Evolutionary conservation across 2,888 invertebrate species (phyloP), one percentile per base, ranked within the genome.

Genomic region (Aphidoletes aphidimyza): DNA sequence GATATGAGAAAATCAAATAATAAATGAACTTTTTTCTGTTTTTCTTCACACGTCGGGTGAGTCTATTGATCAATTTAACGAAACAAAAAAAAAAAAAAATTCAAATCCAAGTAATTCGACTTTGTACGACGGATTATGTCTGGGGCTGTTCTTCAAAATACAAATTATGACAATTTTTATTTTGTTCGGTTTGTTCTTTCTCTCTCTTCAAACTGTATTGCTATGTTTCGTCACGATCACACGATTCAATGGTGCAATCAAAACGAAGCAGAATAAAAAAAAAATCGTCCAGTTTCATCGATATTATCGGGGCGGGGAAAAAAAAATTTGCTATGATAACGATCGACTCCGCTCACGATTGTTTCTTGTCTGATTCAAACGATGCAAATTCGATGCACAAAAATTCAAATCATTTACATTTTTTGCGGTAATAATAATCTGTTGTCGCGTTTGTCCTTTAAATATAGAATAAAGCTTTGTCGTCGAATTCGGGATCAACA

Each of bases 161-260:
- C n/a, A n/a, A n/a, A n/a, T n/a, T n/a, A n/a, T n/a, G n/a, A n/a
- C n/a, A n/a, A 8, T 47, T 47, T 54, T 54, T 22, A 22, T 22
- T 54, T 22, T 22, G 2, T 22, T 54, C 22, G 22, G 3, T 8
- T 54, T 54, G n/a, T 22, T 54, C 22, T 22, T n/a, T n/a, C n/a
- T 54, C 2, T 22, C 54, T 8, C 39, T 39, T 39, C 39, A 39
- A 39, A 22, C 9, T 22, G 22, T 42, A n/a, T n/a, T n/a, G n/a
- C n/a, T n/a, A n/a, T n/a, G n/a, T 69, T 69, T 69, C 34, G 34
- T 69, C 5, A n/a, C 69, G 34, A 69, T 69, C 69, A 30, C 34
- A 69, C 26, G 69, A 69, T 69, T 69, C 30, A 54, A 54, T 30
- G 69, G 34, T 30, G 54, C 9, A 3, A 22, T 54, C 54, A 14